Evolutionary conservation across 2,888 invertebrate genomes (phyloP).

Genomic region (Stramonita haemastoma): DNA sequence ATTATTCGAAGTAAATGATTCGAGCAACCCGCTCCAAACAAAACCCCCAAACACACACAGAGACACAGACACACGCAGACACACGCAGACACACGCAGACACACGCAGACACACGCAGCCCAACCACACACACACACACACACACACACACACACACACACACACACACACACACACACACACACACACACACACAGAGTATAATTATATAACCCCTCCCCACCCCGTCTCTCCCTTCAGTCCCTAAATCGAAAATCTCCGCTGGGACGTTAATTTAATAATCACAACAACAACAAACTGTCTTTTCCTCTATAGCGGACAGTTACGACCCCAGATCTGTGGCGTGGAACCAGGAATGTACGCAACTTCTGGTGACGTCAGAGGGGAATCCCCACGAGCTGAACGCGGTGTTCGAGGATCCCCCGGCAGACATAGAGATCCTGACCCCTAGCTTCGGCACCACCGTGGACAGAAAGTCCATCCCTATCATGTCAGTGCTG

Average conservation of each 20-base stretch:
- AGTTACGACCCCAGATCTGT: slow-evolving; percentile 35
- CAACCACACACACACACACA: slow-evolving; percentile 7
- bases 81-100: slow-evolving; percentile 23
- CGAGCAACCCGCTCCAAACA: not conserved
- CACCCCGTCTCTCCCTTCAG: too few species aligned
- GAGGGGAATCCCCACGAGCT: slow-evolving; percentile 32
- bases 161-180: slow-evolving; percentile 6
- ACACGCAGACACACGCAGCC: slow-evolving; percentile 6
- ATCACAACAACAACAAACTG: not conserved
- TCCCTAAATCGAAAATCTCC: too few species aligned
- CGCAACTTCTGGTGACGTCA: slow-evolving; percentile 34
- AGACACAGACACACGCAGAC: slow-evolving; percentile 7
- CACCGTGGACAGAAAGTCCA: slow-evolving; percentile 34
- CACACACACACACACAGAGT: slow-evolving; percentile 16
- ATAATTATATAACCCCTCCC: too few species aligned
- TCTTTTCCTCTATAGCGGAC: slow-evolving; percentile 32
- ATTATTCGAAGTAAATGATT: too few species aligned
- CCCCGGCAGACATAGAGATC: slow-evolving; percentile 34
- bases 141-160: not conserved
- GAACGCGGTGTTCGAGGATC: slow-evolving; percentile 39
- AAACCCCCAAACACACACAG: slow-evolving; percentile 9
- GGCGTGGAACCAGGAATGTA: slow-evolving; percentile 37
- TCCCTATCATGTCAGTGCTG: slow-evolving; percentile 41
- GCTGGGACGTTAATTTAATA: too few species aligned
- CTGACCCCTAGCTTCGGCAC: slow-evolving; percentile 34